Conservation (phyloP, 2,888 invertebrate species). For the Escarpia spicata region DNA sequence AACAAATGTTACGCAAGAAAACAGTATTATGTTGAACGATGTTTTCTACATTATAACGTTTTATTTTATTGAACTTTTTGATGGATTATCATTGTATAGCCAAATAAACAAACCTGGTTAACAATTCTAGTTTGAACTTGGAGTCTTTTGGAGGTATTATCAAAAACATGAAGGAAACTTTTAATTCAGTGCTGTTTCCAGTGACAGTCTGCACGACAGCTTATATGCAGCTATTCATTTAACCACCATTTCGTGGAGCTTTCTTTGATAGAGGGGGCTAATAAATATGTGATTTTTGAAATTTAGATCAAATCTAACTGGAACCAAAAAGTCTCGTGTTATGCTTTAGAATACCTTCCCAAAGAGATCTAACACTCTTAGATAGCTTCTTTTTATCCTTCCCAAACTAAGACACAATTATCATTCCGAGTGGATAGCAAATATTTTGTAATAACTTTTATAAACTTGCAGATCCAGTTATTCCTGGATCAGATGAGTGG, state of each 20-base stretch:
- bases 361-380: no score
- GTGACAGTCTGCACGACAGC: no score
- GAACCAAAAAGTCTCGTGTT: no score
- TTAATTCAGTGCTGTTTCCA: no score
- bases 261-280: neutral
- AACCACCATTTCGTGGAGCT: no score
- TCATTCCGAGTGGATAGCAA: no score
- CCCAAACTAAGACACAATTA: no score
- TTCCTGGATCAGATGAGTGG: conserved; percentile 83
- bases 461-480: conserved; percentile 68
- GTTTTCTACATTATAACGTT: neutral
- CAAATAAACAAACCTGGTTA: neutral
- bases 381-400: no score
- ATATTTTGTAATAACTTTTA: neutral
- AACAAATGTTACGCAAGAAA: neutral
- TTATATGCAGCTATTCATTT: no score
- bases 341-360: no score
- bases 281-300: conserved; percentile 21
- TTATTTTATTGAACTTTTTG: neutral
- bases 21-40: neutral
- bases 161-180: no score
- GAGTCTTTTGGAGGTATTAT: neutral
- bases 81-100: neutral
- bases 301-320: neutral
- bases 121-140: neutral